Evolutionary conservation across 2,888 invertebrate species (phyloP).

Genomic region (Agrochola circellaris): DNA sequence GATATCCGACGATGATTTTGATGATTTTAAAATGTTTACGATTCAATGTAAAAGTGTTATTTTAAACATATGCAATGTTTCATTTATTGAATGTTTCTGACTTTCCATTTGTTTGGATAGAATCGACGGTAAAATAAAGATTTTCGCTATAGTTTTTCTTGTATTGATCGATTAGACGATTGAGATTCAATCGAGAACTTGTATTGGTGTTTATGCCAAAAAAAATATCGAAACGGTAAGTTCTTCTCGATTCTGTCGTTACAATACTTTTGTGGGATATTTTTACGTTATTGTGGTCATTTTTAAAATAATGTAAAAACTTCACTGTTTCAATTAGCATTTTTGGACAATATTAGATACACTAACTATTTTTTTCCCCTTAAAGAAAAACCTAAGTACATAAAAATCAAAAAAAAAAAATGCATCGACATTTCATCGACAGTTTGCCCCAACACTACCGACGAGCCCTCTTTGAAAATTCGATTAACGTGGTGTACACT

Average conservation of each 20-base stretch:
- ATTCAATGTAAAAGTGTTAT: conserved; percentile 44
- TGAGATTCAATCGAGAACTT: conserved; percentile 21
- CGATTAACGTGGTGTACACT: conserved; percentile 87
- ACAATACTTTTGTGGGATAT: background rate
- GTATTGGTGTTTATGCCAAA: background rate
- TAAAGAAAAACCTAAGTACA: background rate
- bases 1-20: conserved; percentile 20
- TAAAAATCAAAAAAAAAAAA: background rate
- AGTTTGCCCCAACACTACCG: conserved; percentile 63
- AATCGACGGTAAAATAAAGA: conserved; percentile 34
- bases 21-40: conserved; percentile 44
- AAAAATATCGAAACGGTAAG: background rate
- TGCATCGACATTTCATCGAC: conserved; percentile 52
- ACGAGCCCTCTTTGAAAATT: conserved; percentile 87
- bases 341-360: background rate
- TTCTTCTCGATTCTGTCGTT: background rate
- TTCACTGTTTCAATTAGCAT: background rate
- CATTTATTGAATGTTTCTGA: conserved; percentile 29
- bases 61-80: conserved; percentile 38
- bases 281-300: background rate
- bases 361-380: accelerated
- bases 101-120: conserved; percentile 47
- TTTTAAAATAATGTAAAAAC: background rate
- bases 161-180: conserved; percentile 27
- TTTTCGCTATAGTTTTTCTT: conserved; percentile 2